phyloP scores from a whole-genome alignment of 2,113 vertebrate species.

The Microtus pennsylvanicus region DNA sequence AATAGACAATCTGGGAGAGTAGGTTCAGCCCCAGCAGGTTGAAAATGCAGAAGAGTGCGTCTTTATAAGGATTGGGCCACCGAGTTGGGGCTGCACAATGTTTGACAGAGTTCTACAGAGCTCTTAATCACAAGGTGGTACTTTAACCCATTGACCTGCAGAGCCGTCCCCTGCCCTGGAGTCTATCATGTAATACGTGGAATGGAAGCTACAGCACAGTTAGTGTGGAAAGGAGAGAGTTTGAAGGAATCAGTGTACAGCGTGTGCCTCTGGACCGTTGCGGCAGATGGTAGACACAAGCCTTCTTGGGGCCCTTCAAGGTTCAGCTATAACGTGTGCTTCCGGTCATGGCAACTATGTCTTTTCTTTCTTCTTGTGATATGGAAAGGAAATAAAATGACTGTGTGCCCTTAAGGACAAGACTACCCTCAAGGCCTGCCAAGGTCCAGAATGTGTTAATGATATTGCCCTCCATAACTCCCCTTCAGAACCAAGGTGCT shows the following conservation, averaged over 20 bases:
- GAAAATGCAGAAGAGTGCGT: background rate
- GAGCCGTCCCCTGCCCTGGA: background rate
- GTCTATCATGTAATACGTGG: background rate
- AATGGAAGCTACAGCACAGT: background rate
- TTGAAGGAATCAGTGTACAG: background rate
- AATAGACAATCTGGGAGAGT: background rate
- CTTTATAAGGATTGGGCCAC: background rate
- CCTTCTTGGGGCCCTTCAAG: background rate
- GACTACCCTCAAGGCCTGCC: background rate
- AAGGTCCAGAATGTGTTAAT: background rate
- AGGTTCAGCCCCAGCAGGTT: background rate
- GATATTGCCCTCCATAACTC: background rate
- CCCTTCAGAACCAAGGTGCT: background rate
- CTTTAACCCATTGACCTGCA: background rate
- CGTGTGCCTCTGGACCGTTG: background rate
- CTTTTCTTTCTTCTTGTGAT: background rate
- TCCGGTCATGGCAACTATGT: background rate
- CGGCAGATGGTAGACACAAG: background rate
- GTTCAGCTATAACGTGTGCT: background rate
- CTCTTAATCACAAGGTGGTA: background rate
- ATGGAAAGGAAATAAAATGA: conserved; percentile 16
- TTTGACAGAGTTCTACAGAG: background rate
- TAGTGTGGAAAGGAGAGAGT: background rate
- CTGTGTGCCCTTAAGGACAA: background rate
- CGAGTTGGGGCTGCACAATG: background rate